Percentiles rank a stretch among this genome's conserved stretches.
phyloP scores from a whole-genome alignment of 2,797 vertebrate genomes.

The Aselliscus stoliczkanus region DNA sequence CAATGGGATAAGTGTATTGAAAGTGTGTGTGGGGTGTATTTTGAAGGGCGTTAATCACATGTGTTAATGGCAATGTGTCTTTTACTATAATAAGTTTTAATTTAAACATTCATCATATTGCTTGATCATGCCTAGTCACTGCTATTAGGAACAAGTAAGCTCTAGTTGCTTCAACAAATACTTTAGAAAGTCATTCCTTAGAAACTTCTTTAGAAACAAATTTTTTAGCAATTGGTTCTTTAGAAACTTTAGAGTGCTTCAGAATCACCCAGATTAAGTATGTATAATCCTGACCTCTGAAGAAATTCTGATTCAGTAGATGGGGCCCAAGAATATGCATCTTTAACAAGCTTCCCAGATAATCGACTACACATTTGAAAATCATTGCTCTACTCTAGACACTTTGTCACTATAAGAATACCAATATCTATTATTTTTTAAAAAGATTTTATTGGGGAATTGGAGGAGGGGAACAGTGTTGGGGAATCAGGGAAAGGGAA shows the following conservation, averaged over 20 bases:
- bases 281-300: not conserved
- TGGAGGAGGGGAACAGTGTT: no score
- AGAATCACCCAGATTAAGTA: constrained; percentile 27
- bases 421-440: not conserved
- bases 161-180: not conserved
- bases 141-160: not conserved
- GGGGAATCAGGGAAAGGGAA: no score
- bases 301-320: not conserved
- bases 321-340: not conserved
- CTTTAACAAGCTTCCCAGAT: not conserved
- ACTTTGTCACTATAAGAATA: not conserved
- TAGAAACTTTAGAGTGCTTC: not conserved
- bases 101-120: no score
- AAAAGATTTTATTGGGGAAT: no score
- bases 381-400: not conserved
- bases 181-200: not conserved
- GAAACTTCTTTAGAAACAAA: not conserved
- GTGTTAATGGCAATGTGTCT: no score
- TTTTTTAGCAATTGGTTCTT: not conserved
- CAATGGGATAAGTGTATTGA: no score
- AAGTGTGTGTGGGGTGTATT: no score
- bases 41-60: no score
- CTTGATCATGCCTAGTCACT: not conserved
- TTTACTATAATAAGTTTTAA: no score
- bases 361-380: constrained; percentile 28